These are phyloP conservation scores for Ianthella basta DNA, from an alignment of 37 sponge, comb jelly and placozoan genomes.

Conservation along the genomic window DNA sequence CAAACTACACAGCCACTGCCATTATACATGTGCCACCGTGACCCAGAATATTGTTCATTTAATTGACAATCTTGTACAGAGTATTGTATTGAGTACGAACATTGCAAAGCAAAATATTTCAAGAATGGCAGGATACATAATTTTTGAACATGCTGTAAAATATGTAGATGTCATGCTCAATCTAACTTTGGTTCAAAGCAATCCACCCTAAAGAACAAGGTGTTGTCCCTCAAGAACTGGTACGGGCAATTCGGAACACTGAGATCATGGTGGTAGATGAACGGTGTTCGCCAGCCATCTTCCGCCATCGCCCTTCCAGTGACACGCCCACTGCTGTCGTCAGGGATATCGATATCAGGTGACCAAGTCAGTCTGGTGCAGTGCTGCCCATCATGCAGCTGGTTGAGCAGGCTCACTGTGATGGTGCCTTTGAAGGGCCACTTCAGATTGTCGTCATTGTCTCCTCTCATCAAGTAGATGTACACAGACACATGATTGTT, in stretches of 20 bases:
- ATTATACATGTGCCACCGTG: no score
- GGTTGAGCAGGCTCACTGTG: slow-evolving; percentile 54
- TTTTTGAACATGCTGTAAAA: no score
- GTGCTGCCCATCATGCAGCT: slow-evolving; percentile 38
- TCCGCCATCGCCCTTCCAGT: not conserved
- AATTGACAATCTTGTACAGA: no score
- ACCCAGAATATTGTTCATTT: no score
- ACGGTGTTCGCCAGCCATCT: slow-evolving; percentile 2
- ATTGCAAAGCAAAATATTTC: no score
- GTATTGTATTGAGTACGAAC: no score
- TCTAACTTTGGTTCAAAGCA: no score
- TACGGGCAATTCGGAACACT: not conserved
- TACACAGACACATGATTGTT: slow-evolving; percentile 45
- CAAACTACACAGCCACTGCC: no score
- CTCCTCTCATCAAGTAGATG: slow-evolving; percentile 46
- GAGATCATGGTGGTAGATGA: not conserved
- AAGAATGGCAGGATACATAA: no score
- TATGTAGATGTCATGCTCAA: no score
- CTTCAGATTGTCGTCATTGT: slow-evolving; percentile 42
- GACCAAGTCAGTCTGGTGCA: not conserved
- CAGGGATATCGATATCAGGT: not conserved
- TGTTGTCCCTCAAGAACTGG: no score
- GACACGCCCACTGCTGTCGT: not conserved
- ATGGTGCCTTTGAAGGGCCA: slow-evolving; percentile 58
- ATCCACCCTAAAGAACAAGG: slow-evolving; percentile 24